Evolutionary conservation across 1,140 invertebrate species (phyloP).

Genomic region (Leptinotarsa texana): DNA sequence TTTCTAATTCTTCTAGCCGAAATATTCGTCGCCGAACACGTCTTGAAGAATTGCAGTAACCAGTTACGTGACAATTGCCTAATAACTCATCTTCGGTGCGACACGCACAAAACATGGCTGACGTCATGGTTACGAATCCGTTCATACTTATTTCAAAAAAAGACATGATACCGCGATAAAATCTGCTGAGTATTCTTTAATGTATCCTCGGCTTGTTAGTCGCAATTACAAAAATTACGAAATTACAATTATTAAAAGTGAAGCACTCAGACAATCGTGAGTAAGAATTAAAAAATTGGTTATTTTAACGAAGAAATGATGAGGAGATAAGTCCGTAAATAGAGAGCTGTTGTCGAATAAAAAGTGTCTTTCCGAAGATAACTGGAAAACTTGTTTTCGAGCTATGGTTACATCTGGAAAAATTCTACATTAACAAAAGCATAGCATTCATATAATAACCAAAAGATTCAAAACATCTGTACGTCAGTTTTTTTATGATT

Average conservation of each 20-base stretch:
- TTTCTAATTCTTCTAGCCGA: neutral
- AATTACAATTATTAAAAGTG: too few relatives aligned
- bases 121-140: neutral
- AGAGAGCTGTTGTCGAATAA: too few relatives aligned
- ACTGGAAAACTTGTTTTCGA: too few relatives aligned
- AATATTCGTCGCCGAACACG: neutral
- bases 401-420: too few relatives aligned
- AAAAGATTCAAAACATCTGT: too few relatives aligned
- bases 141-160: neutral
- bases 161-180: neutral
- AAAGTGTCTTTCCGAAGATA: too few relatives aligned
- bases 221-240: neutral
- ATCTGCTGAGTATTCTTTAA: neutral
- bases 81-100: neutral
- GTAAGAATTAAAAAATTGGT: neutral
- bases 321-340: too few relatives aligned
- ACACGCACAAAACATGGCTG: slow-evolving; percentile 3
- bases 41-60: neutral
- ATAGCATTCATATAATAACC: too few relatives aligned
- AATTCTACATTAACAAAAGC: too few relatives aligned
- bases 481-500: too few relatives aligned
- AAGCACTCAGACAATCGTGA: neutral
- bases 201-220: neutral
- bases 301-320: neutral
- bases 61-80: slow-evolving; percentile 17